Evolutionary conservation across 2,113 vertebrate genomes (phyloP).

Genomic region (Cairina moschata): DNA sequence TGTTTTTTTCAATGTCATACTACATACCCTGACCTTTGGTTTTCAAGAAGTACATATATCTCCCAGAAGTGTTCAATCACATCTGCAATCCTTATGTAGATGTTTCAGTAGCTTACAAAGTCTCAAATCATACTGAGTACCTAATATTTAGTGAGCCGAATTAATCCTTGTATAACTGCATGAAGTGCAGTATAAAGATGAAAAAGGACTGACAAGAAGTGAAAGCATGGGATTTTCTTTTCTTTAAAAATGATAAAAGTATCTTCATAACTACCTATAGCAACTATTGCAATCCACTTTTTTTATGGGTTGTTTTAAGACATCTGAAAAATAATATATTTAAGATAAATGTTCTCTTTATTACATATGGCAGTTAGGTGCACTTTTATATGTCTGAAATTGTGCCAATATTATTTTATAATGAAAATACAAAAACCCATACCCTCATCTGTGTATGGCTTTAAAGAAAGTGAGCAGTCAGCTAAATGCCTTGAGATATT

Average conservation of each 20-base stretch:
- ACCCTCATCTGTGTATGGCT: neutral
- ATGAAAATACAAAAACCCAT: neutral
- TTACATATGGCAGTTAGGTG: neutral
- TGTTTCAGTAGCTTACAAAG: neutral
- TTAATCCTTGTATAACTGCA: neutral
- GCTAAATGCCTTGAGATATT: neutral
- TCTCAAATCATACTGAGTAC: neutral
- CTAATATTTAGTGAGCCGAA: neutral
- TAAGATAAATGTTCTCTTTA: neutral
- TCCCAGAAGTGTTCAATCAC: neutral
- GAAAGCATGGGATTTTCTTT: neutral
- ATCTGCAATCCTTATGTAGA: neutral
- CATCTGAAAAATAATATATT: neutral
- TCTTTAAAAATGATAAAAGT: neutral
- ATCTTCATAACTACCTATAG: neutral
- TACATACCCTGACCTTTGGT: neutral
- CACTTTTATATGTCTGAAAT: neutral
- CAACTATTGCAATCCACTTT: neutral
- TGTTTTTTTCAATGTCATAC: neutral
- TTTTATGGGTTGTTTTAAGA: neutral
- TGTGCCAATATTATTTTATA: neutral
- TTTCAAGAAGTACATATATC: neutral
- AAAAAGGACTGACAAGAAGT: neutral
- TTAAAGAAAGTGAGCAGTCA: neutral
- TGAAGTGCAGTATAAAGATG: neutral